Conservation (phyloP, 2,797 vertebrate species). For the Esox masquinongy region DNA sequence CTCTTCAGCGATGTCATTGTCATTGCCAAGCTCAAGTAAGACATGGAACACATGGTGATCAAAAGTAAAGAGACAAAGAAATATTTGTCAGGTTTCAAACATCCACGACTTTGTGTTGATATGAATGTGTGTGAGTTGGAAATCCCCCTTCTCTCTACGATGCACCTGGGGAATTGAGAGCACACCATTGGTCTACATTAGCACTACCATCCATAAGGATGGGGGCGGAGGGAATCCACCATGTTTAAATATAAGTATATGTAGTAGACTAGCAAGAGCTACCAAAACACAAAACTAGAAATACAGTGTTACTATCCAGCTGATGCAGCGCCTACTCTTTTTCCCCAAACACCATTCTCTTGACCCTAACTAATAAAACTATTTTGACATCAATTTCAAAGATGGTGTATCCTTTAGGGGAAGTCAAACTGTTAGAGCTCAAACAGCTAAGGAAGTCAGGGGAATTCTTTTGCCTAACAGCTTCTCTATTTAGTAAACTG, state of each 20-base stretch:
- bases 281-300: background rate
- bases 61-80: background rate
- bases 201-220: no score
- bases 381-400: no score
- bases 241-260: no score
- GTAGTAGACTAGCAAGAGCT: no score
- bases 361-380: no score
- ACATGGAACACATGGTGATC: background rate
- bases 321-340: background rate
- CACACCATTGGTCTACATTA: no score
- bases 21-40: constrained; percentile 78
- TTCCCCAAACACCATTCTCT: background rate
- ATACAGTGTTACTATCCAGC: background rate
- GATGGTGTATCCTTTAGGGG: background rate
- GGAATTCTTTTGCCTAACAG: constrained; percentile 51
- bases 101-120: no score
- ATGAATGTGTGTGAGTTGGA: no score
- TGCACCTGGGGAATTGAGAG: no score
- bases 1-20: constrained; percentile 73
- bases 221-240: no score
- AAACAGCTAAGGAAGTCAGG: constrained; percentile 28
- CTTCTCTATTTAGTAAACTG: constrained; percentile 7
- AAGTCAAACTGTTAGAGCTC: constrained; percentile 27
- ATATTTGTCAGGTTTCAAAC: background rate
- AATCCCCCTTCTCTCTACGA: no score